A percentile compares a stretch with the other conserved stretches of the same genome.
These are phyloP conservation scores for Nannospalax galili DNA, from an alignment of 2,113 vertebrate genomes.

Conservation along the genomic window DNA sequence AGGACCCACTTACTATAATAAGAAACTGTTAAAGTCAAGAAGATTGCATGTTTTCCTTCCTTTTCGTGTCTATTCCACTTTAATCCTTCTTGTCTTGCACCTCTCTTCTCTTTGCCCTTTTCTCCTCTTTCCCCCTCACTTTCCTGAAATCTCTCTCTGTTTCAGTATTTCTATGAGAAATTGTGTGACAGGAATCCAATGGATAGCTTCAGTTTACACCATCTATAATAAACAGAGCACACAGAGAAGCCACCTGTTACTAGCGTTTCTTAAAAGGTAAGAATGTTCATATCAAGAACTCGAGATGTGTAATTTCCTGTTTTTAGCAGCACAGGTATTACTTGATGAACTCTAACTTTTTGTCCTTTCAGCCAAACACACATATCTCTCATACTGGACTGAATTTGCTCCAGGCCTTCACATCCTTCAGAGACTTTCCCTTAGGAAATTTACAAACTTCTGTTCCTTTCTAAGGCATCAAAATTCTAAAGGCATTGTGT, in stretches of 20 bases:
- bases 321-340: not conserved
- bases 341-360: not conserved
- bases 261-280: not conserved
- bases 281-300: accelerated
- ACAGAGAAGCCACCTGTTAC: not conserved
- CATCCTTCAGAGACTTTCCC: constrained; percentile 18
- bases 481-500: constrained; percentile 50
- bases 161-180: not conserved
- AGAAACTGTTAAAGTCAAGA: not conserved
- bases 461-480: not conserved
- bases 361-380: not conserved
- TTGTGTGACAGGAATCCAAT: no score
- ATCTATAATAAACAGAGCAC: not conserved
- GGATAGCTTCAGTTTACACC: not conserved
- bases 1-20: accelerated
- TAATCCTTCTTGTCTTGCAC: not conserved
- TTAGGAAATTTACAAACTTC: constrained; percentile 66
- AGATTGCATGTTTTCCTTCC: not conserved
- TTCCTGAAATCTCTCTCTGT: not conserved
- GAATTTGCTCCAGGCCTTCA: constrained; percentile 3
- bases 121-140: not conserved
- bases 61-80: not conserved
- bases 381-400: not conserved
- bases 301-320: not conserved
- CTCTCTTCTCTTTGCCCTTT: not conserved